Conservation (phyloP, 2,113 vertebrate genomes). For the Catharus minimus region DNA sequence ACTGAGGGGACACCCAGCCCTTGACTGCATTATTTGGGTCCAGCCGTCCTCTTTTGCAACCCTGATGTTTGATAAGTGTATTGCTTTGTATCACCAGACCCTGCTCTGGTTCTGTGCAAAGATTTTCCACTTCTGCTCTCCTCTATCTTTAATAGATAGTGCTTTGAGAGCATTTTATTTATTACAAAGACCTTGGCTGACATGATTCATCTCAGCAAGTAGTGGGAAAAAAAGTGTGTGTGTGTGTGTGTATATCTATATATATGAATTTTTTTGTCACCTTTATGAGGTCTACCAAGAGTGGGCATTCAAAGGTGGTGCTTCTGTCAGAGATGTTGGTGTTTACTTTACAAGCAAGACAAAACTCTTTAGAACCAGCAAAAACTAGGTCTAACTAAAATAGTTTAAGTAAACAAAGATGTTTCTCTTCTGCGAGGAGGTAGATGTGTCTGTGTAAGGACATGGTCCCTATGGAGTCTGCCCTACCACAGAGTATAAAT, state of each 20-base stretch:
- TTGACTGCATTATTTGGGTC: neutral
- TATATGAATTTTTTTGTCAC: neutral
- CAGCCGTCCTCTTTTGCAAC: neutral
- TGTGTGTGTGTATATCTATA: no score
- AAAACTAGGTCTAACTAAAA: slow-evolving; percentile 32
- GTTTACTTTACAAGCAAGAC: slow-evolving; percentile 15
- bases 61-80: accelerated
- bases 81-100: neutral
- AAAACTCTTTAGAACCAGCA: slow-evolving; percentile 32
- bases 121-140: neutral
- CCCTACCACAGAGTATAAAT: slow-evolving; percentile 7
- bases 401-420: slow-evolving; percentile 34
- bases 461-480: slow-evolving; percentile 20
- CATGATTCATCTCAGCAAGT: neutral
- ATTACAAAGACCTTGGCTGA: neutral
- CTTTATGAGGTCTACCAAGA: neutral
- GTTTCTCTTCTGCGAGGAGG: slow-evolving; percentile 24
- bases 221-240: no score
- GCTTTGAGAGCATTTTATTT: neutral
- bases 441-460: slow-evolving; percentile 22
- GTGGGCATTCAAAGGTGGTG: neutral
- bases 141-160: neutral
- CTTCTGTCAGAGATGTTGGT: neutral
- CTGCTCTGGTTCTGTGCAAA: neutral
- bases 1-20: neutral